Evolutionary conservation across 2,797 vertebrate species (phyloP), one percentile per base, ranked within the genome.

Genomic region (Sebastes nivosus): DNA sequence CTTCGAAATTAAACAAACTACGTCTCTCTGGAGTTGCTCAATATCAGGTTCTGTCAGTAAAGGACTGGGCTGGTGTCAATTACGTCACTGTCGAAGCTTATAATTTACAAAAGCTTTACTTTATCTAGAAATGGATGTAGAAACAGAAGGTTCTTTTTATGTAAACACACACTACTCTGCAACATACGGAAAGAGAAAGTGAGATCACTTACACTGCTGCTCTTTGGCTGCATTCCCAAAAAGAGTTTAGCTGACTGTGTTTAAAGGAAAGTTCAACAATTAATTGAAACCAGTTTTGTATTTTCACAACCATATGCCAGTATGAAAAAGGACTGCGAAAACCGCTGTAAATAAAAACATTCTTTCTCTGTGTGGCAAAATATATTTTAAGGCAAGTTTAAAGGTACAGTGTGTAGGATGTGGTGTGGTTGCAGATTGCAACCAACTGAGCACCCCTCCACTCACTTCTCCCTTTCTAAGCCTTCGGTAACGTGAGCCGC

Each of bases 1-100:
- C 16, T 57, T 36, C 4, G n/a, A 80, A 85, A 81, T 70, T 18
- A 61, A 75, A 82, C 60, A 38, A 58, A 60, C 52, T 20, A 65
- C 5, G 1, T 57, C 29, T 66, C 13, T 65, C 36, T 52, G 57
- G n/a, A 54, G 38, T 52, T 77, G 82, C 38, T 65, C 36, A 57
- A 38, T 34, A 36, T 16, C 36, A 73, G 34, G 36, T 58, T 73
- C 46, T 73, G n/a, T 36, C 50, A 55, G 30, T 61, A 68, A 79
- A 61, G 2, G 55, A 8, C 38, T 67, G 55, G 18, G 42, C 25
- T 8, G 7, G 30, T 1, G 16, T 66, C 64, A 68, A 8, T n/a
- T 8, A 32, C 3, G 7, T 71, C 38, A 50, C 20, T n/a, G 36
- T 66, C 2, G 0, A 38, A 64, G 25, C 32, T 65, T 22, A 27